Conservation (phyloP, 2,113 vertebrate species). For the Melozone crissalis region DNA sequence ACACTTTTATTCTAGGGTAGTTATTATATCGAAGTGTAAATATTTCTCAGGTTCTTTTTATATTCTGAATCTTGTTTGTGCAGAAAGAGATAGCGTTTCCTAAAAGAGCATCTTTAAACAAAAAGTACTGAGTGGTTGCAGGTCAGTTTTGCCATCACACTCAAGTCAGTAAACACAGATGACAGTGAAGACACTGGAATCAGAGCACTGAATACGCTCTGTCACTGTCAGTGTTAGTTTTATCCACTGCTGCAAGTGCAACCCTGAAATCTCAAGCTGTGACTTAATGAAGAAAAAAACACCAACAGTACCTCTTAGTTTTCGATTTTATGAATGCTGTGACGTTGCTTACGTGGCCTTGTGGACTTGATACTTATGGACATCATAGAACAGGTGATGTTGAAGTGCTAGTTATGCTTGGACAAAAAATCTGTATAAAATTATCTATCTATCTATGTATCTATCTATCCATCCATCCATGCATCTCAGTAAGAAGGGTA, state of each 20-base stretch:
- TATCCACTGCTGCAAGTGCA: neutral
- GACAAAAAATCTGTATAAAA: neutral
- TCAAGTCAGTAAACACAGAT: neutral
- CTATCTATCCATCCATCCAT: neutral
- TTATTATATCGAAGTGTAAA: neutral
- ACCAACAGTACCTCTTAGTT: neutral
- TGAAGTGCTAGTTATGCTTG: neutral
- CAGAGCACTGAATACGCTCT: neutral
- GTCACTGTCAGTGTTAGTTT: neutral
- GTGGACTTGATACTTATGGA: neutral
- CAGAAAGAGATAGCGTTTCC: neutral
- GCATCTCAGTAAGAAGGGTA: neutral
- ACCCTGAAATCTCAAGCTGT: neutral
- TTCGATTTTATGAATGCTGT: neutral
- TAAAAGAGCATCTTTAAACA: neutral
- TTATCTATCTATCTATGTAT: neutral
- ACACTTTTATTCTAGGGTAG: neutral
- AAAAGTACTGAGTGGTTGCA: neutral
- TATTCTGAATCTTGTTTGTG: neutral
- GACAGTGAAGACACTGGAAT: slow-evolving; percentile 18
- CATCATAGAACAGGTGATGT: neutral
- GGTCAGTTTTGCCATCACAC: neutral
- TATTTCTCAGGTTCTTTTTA: neutral
- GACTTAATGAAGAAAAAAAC: neutral
- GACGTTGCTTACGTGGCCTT: neutral